Base-by-base conservation (phyloP, 2,888 invertebrate genomes). In the Drosophila pegasa region DNA sequence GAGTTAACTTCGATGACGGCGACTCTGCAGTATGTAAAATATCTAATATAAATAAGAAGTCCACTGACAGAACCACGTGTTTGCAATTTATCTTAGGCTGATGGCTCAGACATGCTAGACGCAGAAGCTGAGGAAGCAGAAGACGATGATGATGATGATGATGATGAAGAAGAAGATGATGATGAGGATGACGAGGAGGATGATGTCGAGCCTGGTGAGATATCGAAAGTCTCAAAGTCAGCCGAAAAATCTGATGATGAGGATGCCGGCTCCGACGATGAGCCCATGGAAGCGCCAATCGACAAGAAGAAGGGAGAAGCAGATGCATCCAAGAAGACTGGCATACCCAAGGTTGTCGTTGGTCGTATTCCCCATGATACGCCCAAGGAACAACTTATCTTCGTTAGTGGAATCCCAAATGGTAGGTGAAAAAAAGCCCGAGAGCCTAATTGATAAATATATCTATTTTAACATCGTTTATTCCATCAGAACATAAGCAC, bases 261-360 rank as follows among this genome's bases (percentile, higher is more conserved):
- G 0, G 58, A 45, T 0, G 68, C 50, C 2, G 77, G 76, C n/a
- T 76, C 77, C 8, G 85, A 79, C 27, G 78, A 83, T 7, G 89
- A 85, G 4, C 84, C 90, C n/a, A 35, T 7, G 5, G 90, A 89
- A 29, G 72, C 54, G 0, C 82, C 89, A 1, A 87, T 84, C 25
- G 12, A 3, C 20, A 88, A 73, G 45, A 63, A 78, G 12, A 5
- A 0, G 7, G 52, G 45, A 5, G 2, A 55, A 12, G 41, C 55
- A 8, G 22, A n/a, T 6, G 4, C 27, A 14, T 0, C 48, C 14
- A 41, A 70, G 12, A 56, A 55, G 10, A 37, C 52, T 1, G 90
- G 83, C 9, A 82, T 86, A 25, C 86, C 82, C 0, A 79, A 86
- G 64, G 58, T 89, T 0, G 18, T 31, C 6, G 27, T 55, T 6